Evolutionary conservation across 2,113 vertebrate genomes (phyloP).

Genomic region (Cynopterus brachyotis): DNA sequence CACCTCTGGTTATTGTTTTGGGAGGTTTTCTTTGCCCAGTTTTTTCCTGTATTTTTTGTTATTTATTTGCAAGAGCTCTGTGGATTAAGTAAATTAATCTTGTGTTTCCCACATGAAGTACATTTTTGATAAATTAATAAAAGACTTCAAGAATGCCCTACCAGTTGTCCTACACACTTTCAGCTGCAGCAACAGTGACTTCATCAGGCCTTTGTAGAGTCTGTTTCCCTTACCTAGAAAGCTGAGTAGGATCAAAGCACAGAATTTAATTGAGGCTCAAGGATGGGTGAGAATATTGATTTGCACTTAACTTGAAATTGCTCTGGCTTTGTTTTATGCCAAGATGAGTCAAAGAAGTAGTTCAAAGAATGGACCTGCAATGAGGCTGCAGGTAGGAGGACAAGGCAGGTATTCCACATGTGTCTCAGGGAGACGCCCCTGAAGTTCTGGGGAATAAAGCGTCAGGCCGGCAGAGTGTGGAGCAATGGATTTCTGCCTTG

Average conservation of each 20-base stretch:
- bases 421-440: background rate
- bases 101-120: background rate
- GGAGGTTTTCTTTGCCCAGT: background rate
- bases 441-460: background rate
- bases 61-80: background rate
- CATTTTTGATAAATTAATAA: background rate
- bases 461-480: background rate
- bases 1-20: background rate
- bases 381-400: background rate
- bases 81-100: background rate
- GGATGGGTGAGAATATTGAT: background rate
- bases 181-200: background rate
- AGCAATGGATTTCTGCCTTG: background rate
- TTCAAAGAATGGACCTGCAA: background rate
- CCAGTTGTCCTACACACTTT: background rate
- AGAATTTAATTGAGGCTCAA: background rate
- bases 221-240: background rate
- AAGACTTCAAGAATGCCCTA: background rate
- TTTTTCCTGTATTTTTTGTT: background rate
- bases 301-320: background rate
- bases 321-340: constrained; percentile 14
- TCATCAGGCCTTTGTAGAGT: background rate
- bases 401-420: background rate
- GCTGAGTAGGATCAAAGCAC: background rate
- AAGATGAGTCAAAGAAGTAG: background rate